A percentile compares a stretch with the other conserved stretches of the same genome.
phyloP scores from a whole-genome alignment of 2,113 vertebrate genomes.

The Terrapene triunguis region DNA sequence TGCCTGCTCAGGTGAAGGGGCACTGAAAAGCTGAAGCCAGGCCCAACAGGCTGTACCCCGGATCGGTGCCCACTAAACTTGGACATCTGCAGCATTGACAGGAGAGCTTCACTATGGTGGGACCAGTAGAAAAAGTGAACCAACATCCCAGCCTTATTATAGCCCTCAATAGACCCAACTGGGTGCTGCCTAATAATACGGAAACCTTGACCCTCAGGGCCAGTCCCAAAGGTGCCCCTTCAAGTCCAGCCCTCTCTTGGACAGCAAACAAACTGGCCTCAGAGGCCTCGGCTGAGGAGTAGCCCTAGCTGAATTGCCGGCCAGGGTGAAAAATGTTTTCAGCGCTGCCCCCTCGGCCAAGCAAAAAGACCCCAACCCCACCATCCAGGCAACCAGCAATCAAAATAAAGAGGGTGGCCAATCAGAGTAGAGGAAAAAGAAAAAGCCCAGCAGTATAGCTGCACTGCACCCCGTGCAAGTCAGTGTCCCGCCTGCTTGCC shows the following conservation, averaged over 20 bases:
- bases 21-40: background rate
- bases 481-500: too few relatives aligned
- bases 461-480: too few relatives aligned
- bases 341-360: too few relatives aligned
- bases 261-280: background rate
- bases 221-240: background rate
- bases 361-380: too few relatives aligned
- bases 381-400: too few relatives aligned
- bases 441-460: too few relatives aligned
- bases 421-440: too few relatives aligned
- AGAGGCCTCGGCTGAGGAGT: background rate
- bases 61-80: background rate
- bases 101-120: background rate
- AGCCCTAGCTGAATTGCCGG: too few relatives aligned
- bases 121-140: background rate
- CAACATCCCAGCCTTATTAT: background rate
- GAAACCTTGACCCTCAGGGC: background rate
- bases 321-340: too few relatives aligned
- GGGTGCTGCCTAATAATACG: background rate
- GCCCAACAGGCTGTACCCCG: background rate
- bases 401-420: too few relatives aligned
- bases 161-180: background rate
- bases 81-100: background rate
- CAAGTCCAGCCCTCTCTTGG: background rate
- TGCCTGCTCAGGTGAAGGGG: too few relatives aligned